Evolutionary conservation across 2,888 invertebrate genomes (phyloP), one percentile per base, ranked within the genome.

Genomic region (Drosophila melanosoma): DNA sequence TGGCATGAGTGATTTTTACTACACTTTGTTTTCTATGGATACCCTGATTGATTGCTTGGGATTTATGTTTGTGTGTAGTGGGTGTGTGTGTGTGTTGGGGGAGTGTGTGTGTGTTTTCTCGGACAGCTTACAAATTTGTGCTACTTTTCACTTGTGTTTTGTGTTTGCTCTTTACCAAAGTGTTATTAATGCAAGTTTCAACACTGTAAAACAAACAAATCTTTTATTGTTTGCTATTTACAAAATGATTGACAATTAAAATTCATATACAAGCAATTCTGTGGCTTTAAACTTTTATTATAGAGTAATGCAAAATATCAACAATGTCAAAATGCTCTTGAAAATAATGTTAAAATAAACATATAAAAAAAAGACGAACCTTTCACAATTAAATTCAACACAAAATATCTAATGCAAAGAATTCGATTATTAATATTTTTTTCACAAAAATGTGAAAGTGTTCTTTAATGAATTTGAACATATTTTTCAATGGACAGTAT

Each of bases 1-100:
- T 87, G 87, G 84, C 89, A 89, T 90, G 89, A 89, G 71, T 76
- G 87, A 87, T 79, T 90, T 83, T 83, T 71, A 76, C 76, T 68
- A 74, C 58, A 64, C 60, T 66, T 35, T 35, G 49, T 69, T 69
- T 35, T 36, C 40, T 32, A 23, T 51, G 35, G 29, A 49, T 65
- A 49, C 51, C 38, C 70, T 84, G 84, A 85, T 68, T 85, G 90
- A 89, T 85, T 85, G 83, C 88, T 75, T 67, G 64, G 67, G 68
- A 81, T 89, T 87, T 40, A 62, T 51, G 61, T 62, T 36, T 20
- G 40, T 42, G 63, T 62, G 57, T 40, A 40, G 40, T 40, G 40
- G 40, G 42, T 20, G 20, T 82, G 38, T 51, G 51, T 45, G 42
- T 49, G 45, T 52, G 58, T 51, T 3, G 29, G 53, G 36, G 68